These are phyloP conservation scores for Margaritifera margaritifera DNA, from an alignment of 2,888 invertebrate genomes.

Conservation along the genomic window DNA sequence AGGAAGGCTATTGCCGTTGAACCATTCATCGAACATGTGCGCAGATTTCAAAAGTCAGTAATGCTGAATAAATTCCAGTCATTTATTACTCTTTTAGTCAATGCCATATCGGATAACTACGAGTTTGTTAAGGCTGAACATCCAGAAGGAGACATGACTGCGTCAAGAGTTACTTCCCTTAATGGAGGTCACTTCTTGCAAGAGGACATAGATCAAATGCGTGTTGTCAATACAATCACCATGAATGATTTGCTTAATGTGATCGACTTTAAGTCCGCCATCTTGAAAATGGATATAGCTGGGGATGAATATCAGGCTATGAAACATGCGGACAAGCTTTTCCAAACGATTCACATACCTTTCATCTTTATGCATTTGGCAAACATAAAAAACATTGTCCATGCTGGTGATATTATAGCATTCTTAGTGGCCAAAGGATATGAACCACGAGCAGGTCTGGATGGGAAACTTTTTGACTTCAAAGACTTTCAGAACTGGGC, in stretches of 20 bases:
- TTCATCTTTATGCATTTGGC: slow-evolving; percentile 42
- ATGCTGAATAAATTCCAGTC: slow-evolving; percentile 18
- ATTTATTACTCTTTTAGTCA: slow-evolving; percentile 23
- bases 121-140: slow-evolving; percentile 9
- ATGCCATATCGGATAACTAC: slow-evolving; percentile 32
- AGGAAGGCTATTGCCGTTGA: slow-evolving; percentile 37
- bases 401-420: slow-evolving; percentile 2
- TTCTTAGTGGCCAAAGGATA: slow-evolving; percentile 17
- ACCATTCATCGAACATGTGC: slow-evolving; percentile 23
- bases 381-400: background rate
- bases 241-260: slow-evolving; percentile 26
- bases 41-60: slow-evolving; percentile 27
- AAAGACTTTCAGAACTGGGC: slow-evolving; percentile 9
- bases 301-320: slow-evolving; percentile 21
- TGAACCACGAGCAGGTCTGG: slow-evolving; percentile 7
- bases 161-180: background rate
- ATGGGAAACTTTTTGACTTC: slow-evolving; percentile 1
- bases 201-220: slow-evolving; percentile 5
- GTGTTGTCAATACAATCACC: slow-evolving; percentile 23
- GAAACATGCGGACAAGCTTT: slow-evolving; percentile 17
- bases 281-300: slow-evolving; percentile 38
- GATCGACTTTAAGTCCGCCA: slow-evolving; percentile 20
- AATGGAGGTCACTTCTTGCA: background rate
- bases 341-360: slow-evolving; percentile 25
- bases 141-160: slow-evolving; percentile 9